Evolutionary conservation across 2,888 invertebrate genomes (phyloP).

Genomic region (Caenorhabditis becei): DNA sequence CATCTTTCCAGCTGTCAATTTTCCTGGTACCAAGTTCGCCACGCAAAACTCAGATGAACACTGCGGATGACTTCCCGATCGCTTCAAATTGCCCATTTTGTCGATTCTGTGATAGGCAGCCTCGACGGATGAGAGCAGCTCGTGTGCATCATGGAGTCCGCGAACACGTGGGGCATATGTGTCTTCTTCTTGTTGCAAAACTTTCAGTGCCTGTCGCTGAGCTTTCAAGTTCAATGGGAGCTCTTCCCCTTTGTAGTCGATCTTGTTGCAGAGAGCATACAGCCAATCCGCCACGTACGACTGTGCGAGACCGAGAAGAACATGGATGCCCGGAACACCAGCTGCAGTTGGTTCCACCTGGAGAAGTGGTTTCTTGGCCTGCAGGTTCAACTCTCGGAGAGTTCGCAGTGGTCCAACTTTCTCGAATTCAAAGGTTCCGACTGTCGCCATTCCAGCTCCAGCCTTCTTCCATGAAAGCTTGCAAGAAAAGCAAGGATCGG

Average conservation of each 20-base stretch:
- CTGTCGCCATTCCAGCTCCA: neutral
- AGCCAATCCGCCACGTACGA: neutral
- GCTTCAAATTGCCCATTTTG: neutral
- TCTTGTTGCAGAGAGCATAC: neutral
- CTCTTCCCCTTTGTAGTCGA: neutral
- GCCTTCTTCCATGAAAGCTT: neutral
- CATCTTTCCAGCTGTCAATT: neutral
- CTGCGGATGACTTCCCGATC: neutral
- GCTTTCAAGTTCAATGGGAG: neutral
- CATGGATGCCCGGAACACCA: neutral
- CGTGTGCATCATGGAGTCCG: neutral
- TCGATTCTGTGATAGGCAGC: neutral
- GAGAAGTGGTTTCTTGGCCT: neutral
- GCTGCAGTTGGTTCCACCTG: neutral
- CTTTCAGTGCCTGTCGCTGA: neutral
- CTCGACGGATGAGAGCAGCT: neutral
- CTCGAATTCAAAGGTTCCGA: neutral
- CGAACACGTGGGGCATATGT: neutral
- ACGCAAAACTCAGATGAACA: neutral
- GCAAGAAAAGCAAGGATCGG: constrained; percentile 9
- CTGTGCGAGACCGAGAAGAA: neutral
- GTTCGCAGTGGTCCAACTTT: neutral
- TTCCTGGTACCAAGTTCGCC: neutral
- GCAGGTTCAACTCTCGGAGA: neutral
- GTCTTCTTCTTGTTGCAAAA: neutral